phyloP scores from a whole-genome alignment of 2,797 vertebrate genomes.

The Gymnoscopelus microlampas region DNA sequence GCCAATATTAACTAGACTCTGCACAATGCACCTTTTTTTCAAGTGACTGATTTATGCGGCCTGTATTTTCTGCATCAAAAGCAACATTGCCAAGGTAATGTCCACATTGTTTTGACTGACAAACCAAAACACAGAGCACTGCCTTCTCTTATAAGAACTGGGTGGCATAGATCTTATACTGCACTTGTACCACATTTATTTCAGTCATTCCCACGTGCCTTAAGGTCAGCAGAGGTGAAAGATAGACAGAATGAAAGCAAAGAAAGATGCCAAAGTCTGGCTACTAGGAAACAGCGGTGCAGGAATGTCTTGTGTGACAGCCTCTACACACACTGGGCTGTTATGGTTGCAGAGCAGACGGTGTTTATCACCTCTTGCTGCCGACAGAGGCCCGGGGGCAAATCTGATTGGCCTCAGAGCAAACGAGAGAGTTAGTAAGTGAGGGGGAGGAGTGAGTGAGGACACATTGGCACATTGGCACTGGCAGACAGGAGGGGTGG shows the following conservation, averaged over 20 bases:
- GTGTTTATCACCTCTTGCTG: conserved; percentile 79
- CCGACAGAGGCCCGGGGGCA: conserved; percentile 77
- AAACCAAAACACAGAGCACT: conserved; percentile 25
- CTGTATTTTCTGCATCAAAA: conserved; percentile 1
- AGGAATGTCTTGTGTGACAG: conserved; percentile 54
- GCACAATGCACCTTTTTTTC: conserved; percentile 42
- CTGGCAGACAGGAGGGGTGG: conserved; percentile 73
- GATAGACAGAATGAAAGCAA: conserved; percentile 58
- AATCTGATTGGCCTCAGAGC: conserved; percentile 79
- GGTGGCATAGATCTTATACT: conserved; percentile 31
- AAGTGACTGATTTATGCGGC: conserved; percentile 38
- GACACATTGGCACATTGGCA: conserved; percentile 21
- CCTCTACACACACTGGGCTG: conserved; percentile 64
- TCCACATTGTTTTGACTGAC: conserved; percentile 46
- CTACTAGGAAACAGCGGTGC: conserved; percentile 69
- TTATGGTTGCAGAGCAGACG: conserved; percentile 72
- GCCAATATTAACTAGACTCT: conserved; percentile 43
- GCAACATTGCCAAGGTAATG: conserved; percentile 12
- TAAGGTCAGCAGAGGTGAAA: conserved; percentile 64
- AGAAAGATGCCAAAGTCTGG: conserved; percentile 68
- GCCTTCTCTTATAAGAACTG: conserved; percentile 39
- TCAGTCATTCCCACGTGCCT: conserved; percentile 37
- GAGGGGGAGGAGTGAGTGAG: conserved; percentile 63
- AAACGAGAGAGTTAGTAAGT: conserved; percentile 57
- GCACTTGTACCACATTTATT: conserved; percentile 25